Evolutionary conservation across 2,797 vertebrate species (phyloP), one percentile per base, ranked within the genome.

Genomic region (Pteronotus mesoamericanus): DNA sequence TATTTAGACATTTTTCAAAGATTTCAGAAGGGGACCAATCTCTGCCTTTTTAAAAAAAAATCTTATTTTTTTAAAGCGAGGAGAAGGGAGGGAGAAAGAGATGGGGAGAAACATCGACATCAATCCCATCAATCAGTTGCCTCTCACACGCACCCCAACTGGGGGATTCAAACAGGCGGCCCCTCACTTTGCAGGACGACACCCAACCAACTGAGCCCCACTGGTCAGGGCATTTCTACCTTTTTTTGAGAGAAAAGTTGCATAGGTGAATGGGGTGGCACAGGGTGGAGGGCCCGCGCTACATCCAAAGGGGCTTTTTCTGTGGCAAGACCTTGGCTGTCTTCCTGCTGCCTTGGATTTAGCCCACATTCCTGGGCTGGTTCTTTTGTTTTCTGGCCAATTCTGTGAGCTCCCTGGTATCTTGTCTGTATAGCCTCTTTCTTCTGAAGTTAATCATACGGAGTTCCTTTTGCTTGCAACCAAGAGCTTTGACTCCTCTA

Each of bases 391-490:
- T 57, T 86, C 59, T 53, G 57, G 21, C 15, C 66, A 48, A 3
- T 32, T 78, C 84, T 18, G 2, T 84, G 94, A 87, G 57, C 44
- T 59, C 21, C n/a, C 22, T 34, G 59, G 51, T 46, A 14, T 22
- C 34, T 85, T 57, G 59, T 14, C n/a, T 21, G 0, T 32, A 44
- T 51, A 39, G 24, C 79, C 44, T 53, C 37, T 93, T 84, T 85
- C 53, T 61, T 9, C 82, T 34, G 75, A n/a, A 14, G 26, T 77
- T 71, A 69, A 59, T 94, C 69, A 72, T 26, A 42, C 7, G 9
- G 32, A 83, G 24, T 95, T 84, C 93, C 59, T 84, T 68, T 88
- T 89, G 80, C 79, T 94, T 64, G 55, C 46, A 68, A 68, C 48
- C 16, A 37, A 92, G 75, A 77, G 42, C 44, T 87, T 37, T 90